Evolutionary conservation across 2,888 invertebrate species (phyloP).

Genomic region (Caenorhabditis panamensis): DNA sequence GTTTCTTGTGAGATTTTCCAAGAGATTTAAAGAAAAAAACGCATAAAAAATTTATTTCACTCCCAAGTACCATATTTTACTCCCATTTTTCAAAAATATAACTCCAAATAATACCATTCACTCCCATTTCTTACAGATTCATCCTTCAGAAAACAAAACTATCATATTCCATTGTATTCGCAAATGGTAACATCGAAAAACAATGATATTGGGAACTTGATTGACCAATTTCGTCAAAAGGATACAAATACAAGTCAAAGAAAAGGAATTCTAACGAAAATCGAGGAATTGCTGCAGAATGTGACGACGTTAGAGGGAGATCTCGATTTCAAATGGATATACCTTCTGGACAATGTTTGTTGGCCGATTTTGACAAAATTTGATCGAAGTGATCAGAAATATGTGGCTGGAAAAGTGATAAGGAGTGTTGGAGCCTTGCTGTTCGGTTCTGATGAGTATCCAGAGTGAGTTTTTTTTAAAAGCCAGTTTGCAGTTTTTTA

Average conservation of each 20-base stretch:
- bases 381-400: constrained; percentile 30
- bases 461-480: constrained; percentile 31
- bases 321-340: constrained; percentile 30
- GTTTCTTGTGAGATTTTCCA: no score
- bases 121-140: no score
- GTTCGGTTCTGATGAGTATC: constrained; percentile 13
- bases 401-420: constrained; percentile 15
- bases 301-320: constrained; percentile 12
- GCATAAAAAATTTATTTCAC: no score
- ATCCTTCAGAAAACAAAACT: no score
- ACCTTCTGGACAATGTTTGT: constrained; percentile 37
- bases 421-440: constrained; percentile 23
- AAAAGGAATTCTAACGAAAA: constrained; percentile 15
- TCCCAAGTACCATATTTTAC: no score
- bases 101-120: no score
- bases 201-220: constrained; percentile 56
- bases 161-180: constrained; percentile 50
- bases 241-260: no score
- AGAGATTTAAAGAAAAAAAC: no score
- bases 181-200: constrained; percentile 51
- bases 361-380: constrained; percentile 34
- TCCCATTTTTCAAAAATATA: no score
- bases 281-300: constrained; percentile 31
- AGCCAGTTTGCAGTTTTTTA: no score
- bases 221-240: constrained; percentile 41